Base-by-base conservation (phyloP, 2,888 invertebrate species). In the Cerastis rubricosa region DNA sequence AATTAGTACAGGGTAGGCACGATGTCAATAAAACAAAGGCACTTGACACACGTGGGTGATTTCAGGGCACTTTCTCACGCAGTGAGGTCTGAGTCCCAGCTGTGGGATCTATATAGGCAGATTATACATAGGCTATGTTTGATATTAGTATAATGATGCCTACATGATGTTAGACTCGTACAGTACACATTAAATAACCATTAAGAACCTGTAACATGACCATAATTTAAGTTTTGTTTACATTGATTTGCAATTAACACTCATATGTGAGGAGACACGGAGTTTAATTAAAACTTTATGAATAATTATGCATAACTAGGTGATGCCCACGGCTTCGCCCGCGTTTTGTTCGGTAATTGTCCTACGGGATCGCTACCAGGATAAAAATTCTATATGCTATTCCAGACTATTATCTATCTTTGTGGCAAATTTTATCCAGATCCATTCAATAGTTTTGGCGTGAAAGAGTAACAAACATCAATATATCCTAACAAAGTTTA, bases 231-330 rank as follows among this genome's bases (percentile, higher is more conserved):
- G 40, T 49, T 25, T 54, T 73, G 59, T 75, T 71, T 69, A 74
- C 64, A 75, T 80, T 25, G 29, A 80, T 85, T 85, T 61, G 69
- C 73, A 59, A 73, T 83, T 57, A 66, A 66, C 66, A 67, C 40
- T 71, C 45, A 6, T 51, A 78, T 0, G 19, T 71, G 51, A 19
- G 35, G n/a, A 71, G 67, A 84, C 29, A 80, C 35, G 11, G 12
- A 49, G 29, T 77, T 69, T 40, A 47, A 59, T 54, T 76, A 17
- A 17, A 54, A 51, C 9, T 57, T 19, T 43, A n/a, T 19, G 22
- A 63, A 47, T 71, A 45, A 64, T 59, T 66, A 54, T 67, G 25
- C 40, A 47, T 76, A 45, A 54, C 35, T 35, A 35, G 3, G 2
- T 35, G 35, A 35, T 35, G 35, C 35, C 3, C 35, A 35, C 35